A percentile compares a stretch with the other conserved stretches of the same genome.
These are phyloP conservation scores for Acridotheres tristis DNA, from an alignment of 2,797 vertebrate genomes.

Conservation along the genomic window DNA sequence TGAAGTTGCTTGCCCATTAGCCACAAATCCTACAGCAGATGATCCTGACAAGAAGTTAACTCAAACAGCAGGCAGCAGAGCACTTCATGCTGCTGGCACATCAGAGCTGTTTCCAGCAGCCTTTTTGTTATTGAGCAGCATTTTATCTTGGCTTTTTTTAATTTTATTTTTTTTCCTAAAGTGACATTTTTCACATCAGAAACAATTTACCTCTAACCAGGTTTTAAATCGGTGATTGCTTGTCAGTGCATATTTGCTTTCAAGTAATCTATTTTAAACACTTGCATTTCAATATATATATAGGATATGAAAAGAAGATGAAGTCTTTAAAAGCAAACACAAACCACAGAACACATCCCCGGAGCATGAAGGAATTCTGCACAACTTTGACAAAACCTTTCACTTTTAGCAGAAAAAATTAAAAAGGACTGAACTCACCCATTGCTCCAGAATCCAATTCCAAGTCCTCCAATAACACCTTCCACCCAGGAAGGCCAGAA, in stretches of 20 bases:
- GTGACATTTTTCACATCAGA: neutral
- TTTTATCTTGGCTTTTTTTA: neutral
- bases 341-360: neutral
- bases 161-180: neutral
- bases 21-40: neutral
- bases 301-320: neutral
- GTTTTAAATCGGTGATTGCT: slow-evolving; percentile 32
- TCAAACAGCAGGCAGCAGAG: slow-evolving; percentile 15
- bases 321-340: slow-evolving; percentile 29
- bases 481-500: neutral
- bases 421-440: neutral
- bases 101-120: neutral
- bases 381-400: neutral
- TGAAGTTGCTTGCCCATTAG: neutral
- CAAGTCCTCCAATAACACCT: neutral
- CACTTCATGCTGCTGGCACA: neutral
- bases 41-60: slow-evolving; percentile 20
- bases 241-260: neutral
- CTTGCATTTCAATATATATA: neutral
- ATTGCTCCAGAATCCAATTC: neutral
- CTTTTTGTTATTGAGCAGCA: neutral
- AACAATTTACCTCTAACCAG: slow-evolving; percentile 19
- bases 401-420: neutral
- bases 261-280: slow-evolving; percentile 21
- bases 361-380: neutral